Evolutionary conservation across 1,140 invertebrate species (phyloP), one percentile per base, ranked within the genome.

Genomic region (Anagrus nilaparvatae): DNA sequence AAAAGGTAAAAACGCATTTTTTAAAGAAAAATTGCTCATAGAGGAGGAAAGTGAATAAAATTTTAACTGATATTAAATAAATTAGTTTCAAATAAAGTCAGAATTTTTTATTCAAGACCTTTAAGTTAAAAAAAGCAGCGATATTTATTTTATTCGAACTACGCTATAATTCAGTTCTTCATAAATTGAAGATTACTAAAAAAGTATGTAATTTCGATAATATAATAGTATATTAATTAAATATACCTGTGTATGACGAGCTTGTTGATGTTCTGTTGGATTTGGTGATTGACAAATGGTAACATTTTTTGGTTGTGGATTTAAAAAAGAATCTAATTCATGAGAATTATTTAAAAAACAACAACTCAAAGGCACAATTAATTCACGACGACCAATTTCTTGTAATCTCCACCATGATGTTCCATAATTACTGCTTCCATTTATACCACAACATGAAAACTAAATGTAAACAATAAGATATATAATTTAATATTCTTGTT

Each of bases 381-480:
- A 67, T 14, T 81, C 79, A 38, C 75, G 70, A 43, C 79, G 73
- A 0, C 83, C 80, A 25, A 82, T 70, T 50, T 79, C 73, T 49
- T 81, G 75, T n/a, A 85, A 65, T 41, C 81, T 73, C 86, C 86
- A 90, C 53, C 78, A 63, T 1, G 86, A 87, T 40, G 81, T 83
- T 46, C 82, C 79, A 61, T 87, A 91, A 71, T 91, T 87, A 32
- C 74, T 72, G 3, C 81, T 78, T 47, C 78, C 78, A 20, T 77
- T 75, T 53, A 89, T 82, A 8, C 86, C 88, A 60, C 88, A 92
- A 55, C 88, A 92, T 42, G 81, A 72, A 53, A 88, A 82, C 77
- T 87, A 59, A 31, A 50, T 42, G 50, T 44, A 46, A 23, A 30
- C 8, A 42, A 46, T 43, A 47, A 33, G 23, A 40, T 16, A 20